Evolutionary conservation across 2,113 vertebrate species (phyloP).

Genomic region (Mormoops blainvillei): DNA sequence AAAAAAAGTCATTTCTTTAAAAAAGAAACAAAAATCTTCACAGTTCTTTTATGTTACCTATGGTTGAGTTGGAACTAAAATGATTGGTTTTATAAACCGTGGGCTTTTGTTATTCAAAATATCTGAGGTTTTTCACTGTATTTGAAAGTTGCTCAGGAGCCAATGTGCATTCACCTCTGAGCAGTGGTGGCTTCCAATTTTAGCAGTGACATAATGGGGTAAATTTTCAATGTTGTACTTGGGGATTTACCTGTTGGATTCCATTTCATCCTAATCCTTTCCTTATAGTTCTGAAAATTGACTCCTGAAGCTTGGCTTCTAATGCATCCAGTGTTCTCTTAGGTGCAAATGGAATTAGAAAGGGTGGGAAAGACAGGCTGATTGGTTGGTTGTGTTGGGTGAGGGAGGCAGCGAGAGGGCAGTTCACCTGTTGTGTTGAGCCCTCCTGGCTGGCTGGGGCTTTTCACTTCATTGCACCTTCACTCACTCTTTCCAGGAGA

Average conservation of each 20-base stretch:
- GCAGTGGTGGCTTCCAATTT: not conserved
- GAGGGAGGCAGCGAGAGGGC: not conserved
- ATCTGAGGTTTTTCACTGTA: not conserved
- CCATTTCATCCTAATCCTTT: slow-evolving; percentile 53
- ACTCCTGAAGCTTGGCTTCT: slow-evolving; percentile 14
- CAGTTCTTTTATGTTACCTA: slow-evolving; percentile 11
- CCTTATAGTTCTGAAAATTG: slow-evolving; percentile 24
- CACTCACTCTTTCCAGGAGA: not conserved
- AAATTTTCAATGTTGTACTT: slow-evolving; percentile 47
- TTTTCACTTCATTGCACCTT: no score
- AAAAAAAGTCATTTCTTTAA: not conserved
- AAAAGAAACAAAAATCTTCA: not conserved
- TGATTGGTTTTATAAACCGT: slow-evolving; percentile 14
- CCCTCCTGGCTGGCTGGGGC: not conserved
- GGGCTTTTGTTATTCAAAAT: not conserved
- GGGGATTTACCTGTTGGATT: slow-evolving; percentile 55
- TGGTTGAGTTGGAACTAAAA: not conserved
- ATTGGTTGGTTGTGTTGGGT: not conserved
- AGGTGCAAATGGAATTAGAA: not conserved
- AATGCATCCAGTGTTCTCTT: not conserved
- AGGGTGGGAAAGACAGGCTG: not conserved
- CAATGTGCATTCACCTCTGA: not conserved
- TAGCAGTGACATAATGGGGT: slow-evolving; percentile 4
- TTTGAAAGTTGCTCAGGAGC: not conserved
- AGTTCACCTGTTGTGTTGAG: not conserved